These are phyloP conservation scores for Morelia viridis DNA, from an alignment of 2,797 vertebrate species.

Conservation along the genomic window DNA sequence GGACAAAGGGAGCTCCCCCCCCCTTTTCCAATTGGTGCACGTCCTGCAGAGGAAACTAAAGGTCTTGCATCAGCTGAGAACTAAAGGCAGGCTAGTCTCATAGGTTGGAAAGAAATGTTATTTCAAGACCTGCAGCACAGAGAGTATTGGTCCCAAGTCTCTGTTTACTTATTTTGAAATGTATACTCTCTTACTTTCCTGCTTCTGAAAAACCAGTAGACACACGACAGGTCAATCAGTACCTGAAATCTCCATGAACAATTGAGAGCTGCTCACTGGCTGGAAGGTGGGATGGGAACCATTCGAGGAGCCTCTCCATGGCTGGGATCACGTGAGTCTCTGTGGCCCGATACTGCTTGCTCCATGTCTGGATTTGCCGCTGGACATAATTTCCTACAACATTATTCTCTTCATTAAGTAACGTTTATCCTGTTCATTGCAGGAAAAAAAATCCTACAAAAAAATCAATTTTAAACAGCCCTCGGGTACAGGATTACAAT, in stretches of 20 bases:
- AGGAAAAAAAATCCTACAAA: neutral
- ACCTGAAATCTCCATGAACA: constrained; percentile 85
- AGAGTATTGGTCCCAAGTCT: neutral
- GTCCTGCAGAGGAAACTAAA: neutral
- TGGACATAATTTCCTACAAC: constrained; percentile 71
- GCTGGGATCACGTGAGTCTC: constrained; percentile 71
- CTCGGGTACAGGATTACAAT: neutral
- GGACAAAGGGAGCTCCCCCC: neutral
- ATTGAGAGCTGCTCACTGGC: constrained; percentile 65
- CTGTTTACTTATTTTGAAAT: neutral
- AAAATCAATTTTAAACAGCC: neutral
- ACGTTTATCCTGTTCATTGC: neutral
- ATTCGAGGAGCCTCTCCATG: constrained; percentile 80
- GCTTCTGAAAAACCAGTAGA: neutral
- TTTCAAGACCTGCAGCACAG: neutral
- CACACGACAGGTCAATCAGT: neutral
- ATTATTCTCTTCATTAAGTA: neutral
- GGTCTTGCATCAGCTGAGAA: neutral
- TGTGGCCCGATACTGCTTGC: constrained; percentile 73
- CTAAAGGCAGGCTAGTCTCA: neutral
- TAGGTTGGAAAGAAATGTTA: neutral
- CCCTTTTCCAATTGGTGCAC: neutral
- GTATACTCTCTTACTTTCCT: neutral
- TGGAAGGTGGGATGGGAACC: constrained; percentile 80
- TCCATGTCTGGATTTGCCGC: constrained; percentile 75